phyloP scores from a whole-genome alignment of 2,113 vertebrate genomes.

The Neodon shergylaensis region DNA sequence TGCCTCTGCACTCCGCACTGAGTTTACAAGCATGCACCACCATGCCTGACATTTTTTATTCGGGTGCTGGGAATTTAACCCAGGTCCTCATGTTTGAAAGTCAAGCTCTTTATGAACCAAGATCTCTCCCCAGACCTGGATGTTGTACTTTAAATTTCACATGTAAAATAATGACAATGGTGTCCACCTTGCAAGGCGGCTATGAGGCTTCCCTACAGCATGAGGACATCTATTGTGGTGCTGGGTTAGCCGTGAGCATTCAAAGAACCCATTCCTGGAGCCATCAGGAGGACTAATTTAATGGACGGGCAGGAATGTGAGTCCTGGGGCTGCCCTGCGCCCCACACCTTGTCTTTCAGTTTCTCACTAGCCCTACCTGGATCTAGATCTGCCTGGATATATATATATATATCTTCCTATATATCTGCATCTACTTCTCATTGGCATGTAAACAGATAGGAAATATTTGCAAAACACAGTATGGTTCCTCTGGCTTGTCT shows the following conservation, averaged over 20 bases:
- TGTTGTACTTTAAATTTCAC: not conserved
- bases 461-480: slow-evolving; percentile 30
- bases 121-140: not conserved
- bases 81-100: not conserved
- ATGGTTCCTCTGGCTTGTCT: not conserved
- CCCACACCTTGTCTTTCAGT: not conserved
- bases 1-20: not conserved
- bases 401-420: not conserved
- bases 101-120: not conserved
- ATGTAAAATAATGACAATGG: not conserved
- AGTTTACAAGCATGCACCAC: too few relatives aligned
- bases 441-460: not conserved
- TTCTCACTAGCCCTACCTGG: not conserved
- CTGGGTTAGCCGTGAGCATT: not conserved
- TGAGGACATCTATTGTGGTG: not conserved
- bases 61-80: not conserved
- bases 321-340: not conserved
- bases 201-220: not conserved
- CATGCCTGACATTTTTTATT: not conserved
- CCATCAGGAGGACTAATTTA: not conserved
- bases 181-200: not conserved
- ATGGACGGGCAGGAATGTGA: not conserved
- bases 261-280: not conserved
- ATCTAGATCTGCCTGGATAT: not conserved
- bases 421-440: not conserved